phyloP scores from a whole-genome alignment of 2,797 vertebrate genomes.

The Lithobates pipiens region DNA sequence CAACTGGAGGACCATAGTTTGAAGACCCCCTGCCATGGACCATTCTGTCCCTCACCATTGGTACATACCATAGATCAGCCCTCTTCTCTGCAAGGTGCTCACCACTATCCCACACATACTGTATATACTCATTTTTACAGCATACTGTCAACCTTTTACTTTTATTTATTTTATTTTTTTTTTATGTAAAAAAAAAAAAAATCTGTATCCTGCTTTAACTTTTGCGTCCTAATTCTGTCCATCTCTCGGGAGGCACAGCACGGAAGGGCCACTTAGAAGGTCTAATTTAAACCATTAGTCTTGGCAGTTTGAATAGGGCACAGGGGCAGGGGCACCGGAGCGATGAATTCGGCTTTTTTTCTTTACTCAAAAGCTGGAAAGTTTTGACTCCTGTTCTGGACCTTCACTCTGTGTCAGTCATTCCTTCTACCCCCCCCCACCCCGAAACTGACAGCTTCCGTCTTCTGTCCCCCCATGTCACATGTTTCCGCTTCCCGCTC shows the following conservation, averaged over 20 bases:
- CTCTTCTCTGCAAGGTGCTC: too few relatives aligned
- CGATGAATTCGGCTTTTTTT: conserved; percentile 23
- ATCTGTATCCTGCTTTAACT: too few relatives aligned
- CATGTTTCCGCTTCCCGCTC: conserved; percentile 63
- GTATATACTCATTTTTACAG: too few relatives aligned
- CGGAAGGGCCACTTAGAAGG: conserved; percentile 5
- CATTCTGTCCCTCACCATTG: too few relatives aligned
- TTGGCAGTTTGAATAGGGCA: conserved; percentile 9
- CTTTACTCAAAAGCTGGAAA: conserved; percentile 24
- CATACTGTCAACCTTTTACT: too few relatives aligned
- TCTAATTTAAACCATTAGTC: conserved; percentile 30
- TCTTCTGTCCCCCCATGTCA: not conserved
- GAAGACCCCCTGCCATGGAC: too few relatives aligned
- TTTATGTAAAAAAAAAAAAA: too few relatives aligned
- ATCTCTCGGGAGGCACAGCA: not conserved
- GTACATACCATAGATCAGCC: too few relatives aligned
- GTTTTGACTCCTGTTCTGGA: conserved; percentile 50
- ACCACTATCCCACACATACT: too few relatives aligned
- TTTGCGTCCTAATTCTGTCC: not conserved
- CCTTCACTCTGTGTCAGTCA: conserved; percentile 55
- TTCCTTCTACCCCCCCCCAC: conserved; percentile 48
- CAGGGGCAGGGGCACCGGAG: conserved; percentile 33
- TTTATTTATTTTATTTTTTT: too few relatives aligned
- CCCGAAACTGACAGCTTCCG: conserved; percentile 66
- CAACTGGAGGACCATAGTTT: too few relatives aligned